A percentile compares a stretch with the other conserved stretches of the same genome.
These are phyloP conservation scores for Cryptus armator DNA, from an alignment of 2,888 invertebrate genomes.

Conservation along the genomic window DNA sequence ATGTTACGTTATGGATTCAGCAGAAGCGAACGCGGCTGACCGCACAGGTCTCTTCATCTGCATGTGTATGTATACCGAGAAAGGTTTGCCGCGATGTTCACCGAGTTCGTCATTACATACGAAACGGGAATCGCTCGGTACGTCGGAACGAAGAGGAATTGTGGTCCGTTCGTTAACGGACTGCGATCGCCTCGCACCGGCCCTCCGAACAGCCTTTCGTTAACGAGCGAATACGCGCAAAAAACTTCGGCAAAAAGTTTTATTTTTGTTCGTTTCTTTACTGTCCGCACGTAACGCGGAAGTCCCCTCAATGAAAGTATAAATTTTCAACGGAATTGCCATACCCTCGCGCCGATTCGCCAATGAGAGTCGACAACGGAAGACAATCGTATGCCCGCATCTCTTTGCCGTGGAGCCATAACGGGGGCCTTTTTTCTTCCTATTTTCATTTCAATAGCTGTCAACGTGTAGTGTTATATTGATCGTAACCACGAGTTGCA, in stretches of 20 bases:
- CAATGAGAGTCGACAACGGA: conserved; percentile 21
- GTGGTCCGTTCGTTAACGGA: conserved; percentile 67
- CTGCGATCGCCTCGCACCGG: conserved; percentile 50
- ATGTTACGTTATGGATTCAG: conserved; percentile 60
- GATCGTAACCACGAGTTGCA: conserved; percentile 20
- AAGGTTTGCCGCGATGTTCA: conserved; percentile 45
- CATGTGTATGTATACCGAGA: conserved; percentile 8
- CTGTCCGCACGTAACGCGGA: conserved; percentile 24
- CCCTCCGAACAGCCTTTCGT: conserved; percentile 40
- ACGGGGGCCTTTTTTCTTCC: neutral
- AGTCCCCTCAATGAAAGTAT: conserved; percentile 41
- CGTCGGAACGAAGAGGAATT: conserved; percentile 40
- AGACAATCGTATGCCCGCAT: conserved; percentile 34
- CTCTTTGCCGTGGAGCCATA: neutral
- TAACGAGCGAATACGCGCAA: conserved; percentile 53
- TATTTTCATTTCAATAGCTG: conserved; percentile 1
- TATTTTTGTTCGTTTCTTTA: neutral
- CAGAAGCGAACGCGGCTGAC: conserved; percentile 34
- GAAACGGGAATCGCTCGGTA: conserved; percentile 42
- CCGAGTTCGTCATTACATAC: conserved; percentile 53
- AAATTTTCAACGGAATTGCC: conserved; percentile 36
- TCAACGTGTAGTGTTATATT: neutral
- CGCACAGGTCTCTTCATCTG: conserved; percentile 43
- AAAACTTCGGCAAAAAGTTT: conserved; percentile 35
- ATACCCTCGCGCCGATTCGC: conserved; percentile 34